These are phyloP conservation scores for Eurytoma californica DNA, from an alignment of 2,888 invertebrate species.

Conservation along the genomic window DNA sequence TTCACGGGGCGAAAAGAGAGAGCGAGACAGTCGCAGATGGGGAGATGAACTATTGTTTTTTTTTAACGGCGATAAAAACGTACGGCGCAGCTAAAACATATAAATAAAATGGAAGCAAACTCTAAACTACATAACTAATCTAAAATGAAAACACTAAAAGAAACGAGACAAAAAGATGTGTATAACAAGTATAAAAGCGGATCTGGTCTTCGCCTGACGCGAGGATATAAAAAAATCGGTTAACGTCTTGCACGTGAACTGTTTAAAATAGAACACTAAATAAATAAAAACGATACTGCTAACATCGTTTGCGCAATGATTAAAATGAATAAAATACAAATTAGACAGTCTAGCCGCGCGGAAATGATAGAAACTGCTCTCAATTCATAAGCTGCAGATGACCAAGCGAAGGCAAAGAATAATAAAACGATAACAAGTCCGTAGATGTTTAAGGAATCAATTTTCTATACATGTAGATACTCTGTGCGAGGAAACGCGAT, in stretches of 20 bases:
- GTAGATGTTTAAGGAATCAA: neutral
- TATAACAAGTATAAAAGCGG: neutral
- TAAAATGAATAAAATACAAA: neutral
- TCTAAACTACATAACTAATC: slow-evolving; percentile 18
- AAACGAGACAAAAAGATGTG: too few relatives aligned
- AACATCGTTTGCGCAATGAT: neutral
- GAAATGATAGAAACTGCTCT: too few relatives aligned
- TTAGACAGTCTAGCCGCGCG: too few relatives aligned
- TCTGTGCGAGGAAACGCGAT: slow-evolving; percentile 7
- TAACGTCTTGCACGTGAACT: neutral
- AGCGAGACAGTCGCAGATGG: too few relatives aligned
- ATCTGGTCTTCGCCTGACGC: neutral
- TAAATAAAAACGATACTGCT: neutral
- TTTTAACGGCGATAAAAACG: slow-evolving; percentile 3
- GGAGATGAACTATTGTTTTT: neutral
- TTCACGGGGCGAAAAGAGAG: too few relatives aligned
- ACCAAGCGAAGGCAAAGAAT: too few relatives aligned
- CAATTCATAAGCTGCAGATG: too few relatives aligned
- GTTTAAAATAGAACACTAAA: neutral
- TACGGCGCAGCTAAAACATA: neutral
- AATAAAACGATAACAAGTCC: too few relatives aligned
- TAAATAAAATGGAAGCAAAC: neutral
- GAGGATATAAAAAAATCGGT: neutral
- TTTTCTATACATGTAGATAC: slow-evolving; percentile 1
- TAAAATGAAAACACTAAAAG: slow-evolving; percentile 32